Percentiles rank a stretch among this genome's conserved stretches.
These are phyloP conservation scores for Astur gentilis DNA, from an alignment of 2,113 vertebrate species.

Conservation along the genomic window DNA sequence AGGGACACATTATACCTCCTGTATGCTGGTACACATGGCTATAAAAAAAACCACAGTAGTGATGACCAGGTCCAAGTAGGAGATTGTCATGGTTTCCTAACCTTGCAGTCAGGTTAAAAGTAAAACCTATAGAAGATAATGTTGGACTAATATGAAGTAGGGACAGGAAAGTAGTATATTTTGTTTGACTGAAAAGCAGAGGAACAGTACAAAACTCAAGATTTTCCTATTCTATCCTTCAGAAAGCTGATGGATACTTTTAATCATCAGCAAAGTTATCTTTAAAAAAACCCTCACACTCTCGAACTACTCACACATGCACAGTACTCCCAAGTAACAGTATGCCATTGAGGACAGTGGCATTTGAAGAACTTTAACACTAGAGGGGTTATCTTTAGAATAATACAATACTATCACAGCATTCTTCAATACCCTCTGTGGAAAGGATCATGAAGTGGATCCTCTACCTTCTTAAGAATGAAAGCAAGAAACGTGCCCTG, in stretches of 20 bases:
- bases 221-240: not conserved
- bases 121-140: not conserved
- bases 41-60: not conserved
- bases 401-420: not conserved
- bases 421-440: not conserved
- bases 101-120: not conserved
- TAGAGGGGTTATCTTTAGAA: not conserved
- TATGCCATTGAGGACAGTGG: not conserved
- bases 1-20: not conserved
- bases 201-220: not conserved
- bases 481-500: constrained; percentile 6
- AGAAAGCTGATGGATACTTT: not conserved
- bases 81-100: not conserved
- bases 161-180: not conserved
- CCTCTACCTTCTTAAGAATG: constrained; percentile 20
- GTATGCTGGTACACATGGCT: not conserved
- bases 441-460: not conserved
- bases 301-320: not conserved
- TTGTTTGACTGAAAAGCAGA: not conserved
- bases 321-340: too few relatives aligned
- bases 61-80: not conserved
- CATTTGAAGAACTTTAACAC: not conserved
- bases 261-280: not conserved
- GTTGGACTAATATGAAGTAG: not conserved
- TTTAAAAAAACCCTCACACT: not conserved